Base-by-base conservation (phyloP, 2,888 invertebrate genomes). In the Entomobrya proxima region DNA sequence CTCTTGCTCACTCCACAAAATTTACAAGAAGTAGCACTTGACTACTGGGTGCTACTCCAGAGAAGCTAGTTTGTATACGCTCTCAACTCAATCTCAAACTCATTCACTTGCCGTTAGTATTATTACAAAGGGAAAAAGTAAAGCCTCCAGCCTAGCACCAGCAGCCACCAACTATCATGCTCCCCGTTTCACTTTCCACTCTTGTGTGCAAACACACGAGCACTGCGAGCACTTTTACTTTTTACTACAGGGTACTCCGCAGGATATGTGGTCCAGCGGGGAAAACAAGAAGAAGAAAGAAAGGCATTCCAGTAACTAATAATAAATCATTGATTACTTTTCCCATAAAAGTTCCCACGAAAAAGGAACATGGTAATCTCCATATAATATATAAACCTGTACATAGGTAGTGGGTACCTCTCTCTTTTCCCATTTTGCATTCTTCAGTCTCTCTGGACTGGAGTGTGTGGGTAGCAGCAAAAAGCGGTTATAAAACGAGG, bases 301-400 rank as follows among this genome's bases (percentile, higher is more conserved):
- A 55, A 21, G 9, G 55, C 27, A 47, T 47, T 44, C 18, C 18
- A 47, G 72, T 72, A 21, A 52, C 37, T 80, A 78, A 50, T 80
- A 80, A 80, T 80, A 80, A 80, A 80, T 80, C 80, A 80, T 80
- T 80, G 80, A 80, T 80, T 80, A 80, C 80, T 81, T 72, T 81
- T 69, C 50, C 55, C 47, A 58, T 74, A 58, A 80, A 69, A 69
- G 47, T 78, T 78, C 78, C 78, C 78, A 78, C 78, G 72, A 27
- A 47, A 15, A 15, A 9, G 47, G 47, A 47, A 72, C n/a, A n/a
- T 40, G 35, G 35, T 67, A 67, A 67, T 61, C 61, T 61, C 35
- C 61, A 61, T n/a, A 61, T 18, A n/a, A n/a, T n/a, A n/a, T n/a
- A n/a, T n/a, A n/a, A n/a, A n/a, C n/a, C n/a, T n/a, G n/a, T n/a